Base-by-base conservation (phyloP, 2,113 vertebrate genomes). In the Ageneiosus marmoratus region DNA sequence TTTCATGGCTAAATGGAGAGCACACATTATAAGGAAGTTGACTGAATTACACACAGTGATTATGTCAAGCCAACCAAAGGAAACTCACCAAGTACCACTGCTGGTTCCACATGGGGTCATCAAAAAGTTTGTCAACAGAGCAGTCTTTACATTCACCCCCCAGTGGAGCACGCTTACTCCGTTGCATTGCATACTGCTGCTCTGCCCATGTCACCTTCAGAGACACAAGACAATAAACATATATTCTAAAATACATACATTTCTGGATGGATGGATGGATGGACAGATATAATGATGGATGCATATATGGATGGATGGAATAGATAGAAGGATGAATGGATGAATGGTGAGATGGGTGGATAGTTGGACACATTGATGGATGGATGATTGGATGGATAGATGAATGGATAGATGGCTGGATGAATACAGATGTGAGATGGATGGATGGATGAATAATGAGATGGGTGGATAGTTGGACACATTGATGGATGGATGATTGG, bases 11-110 rank as follows among this genome's bases (percentile, higher is more conserved):
- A 24, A 32, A 63, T 24, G 46, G 48, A 53, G 46, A 53, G 24
- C 3, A 73, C 50, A 27, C 27, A 11, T n/a, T 16, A 29, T 1
- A 34, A 76, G 4, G 15, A 34, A 20, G 55, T 41, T 48, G n/a
- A 32, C 11, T n/a, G 55, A 50, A 63, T 11, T 44, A 60, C 67
- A 58, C 53, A 60, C 27, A 53, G 58, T 27, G 62, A 70, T n/a
- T 65, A 60, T 7, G n/a, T 46, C 44, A 67, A 76, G 32, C 32
- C 13, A 77, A 22, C 18, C 32, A n/a, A 69, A 50, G 10, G 4
- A 81, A 70, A 91, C 97, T 95, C 93, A 99, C 98, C 96, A 99
- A 91, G 85, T 99, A 99, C 98, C 98, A 99, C 91, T 99, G 98
- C 87, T 97, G 96, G 88, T 95, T 96, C 98, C 98, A 99, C 98